These are phyloP conservation scores for Neoascia interrupta DNA, from an alignment of 2,888 invertebrate species.

Conservation along the genomic window DNA sequence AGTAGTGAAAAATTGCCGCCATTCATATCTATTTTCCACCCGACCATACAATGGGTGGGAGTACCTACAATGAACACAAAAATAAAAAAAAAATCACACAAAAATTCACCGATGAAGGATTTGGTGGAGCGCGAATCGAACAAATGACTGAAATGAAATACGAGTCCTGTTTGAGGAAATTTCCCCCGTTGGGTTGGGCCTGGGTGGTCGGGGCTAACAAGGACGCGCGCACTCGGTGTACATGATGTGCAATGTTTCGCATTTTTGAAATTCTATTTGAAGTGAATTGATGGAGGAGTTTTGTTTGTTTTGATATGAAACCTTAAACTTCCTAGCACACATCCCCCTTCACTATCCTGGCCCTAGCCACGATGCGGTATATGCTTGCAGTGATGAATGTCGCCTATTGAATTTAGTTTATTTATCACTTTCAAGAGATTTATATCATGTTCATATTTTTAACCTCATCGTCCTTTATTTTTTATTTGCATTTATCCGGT, in stretches of 20 bases:
- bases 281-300: conserved; percentile 44
- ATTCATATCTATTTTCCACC: conserved; percentile 61
- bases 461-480: neutral
- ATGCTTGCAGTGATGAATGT: too few species aligned
- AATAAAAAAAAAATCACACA: conserved; percentile 1
- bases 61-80: neutral
- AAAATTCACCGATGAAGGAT: conserved; percentile 62
- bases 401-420: conserved; percentile 60
- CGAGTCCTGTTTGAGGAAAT: conserved; percentile 15
- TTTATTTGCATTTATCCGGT: conserved; percentile 53
- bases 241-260: conserved; percentile 15
- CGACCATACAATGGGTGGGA: neutral
- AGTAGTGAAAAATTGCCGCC: conserved; percentile 57
- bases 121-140: conserved; percentile 61
- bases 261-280: conserved; percentile 48
- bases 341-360: too few species aligned
- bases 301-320: conserved; percentile 57
- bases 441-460: neutral
- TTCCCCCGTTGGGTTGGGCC: neutral
- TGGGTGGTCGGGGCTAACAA: neutral
- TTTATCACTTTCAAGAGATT: conserved; percentile 47
- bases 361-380: too few species aligned
- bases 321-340: conserved; percentile 14
- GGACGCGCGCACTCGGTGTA: neutral
- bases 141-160: conserved; percentile 54